These are phyloP conservation scores for Kuschelorhynchus macadamiae DNA, from an alignment of 2,888 invertebrate genomes.

Conservation along the genomic window DNA sequence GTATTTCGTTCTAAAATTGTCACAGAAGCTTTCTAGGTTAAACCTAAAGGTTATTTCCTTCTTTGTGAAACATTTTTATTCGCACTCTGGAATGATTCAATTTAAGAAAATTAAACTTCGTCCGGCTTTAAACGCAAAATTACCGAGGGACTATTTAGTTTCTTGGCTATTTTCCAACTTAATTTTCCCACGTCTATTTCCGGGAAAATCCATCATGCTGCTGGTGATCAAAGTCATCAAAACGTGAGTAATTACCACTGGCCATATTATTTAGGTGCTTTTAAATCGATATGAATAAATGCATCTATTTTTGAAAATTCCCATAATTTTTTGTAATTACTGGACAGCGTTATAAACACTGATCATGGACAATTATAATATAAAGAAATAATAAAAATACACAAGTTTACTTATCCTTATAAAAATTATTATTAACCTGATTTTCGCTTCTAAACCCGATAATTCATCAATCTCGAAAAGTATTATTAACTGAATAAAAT, in stretches of 20 bases:
- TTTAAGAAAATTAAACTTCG: slow-evolving; percentile 49
- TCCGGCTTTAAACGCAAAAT: slow-evolving; percentile 46
- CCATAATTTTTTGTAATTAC: too few relatives aligned
- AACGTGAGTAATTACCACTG: slow-evolving; percentile 42
- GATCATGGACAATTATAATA: too few relatives aligned
- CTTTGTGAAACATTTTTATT: slow-evolving; percentile 40
- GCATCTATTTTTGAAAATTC: too few relatives aligned
- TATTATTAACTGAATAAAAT: too few relatives aligned
- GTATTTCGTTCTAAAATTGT: too few relatives aligned
- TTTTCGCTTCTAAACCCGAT: too few relatives aligned
- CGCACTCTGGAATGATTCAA: slow-evolving; percentile 46
- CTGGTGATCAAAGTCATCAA: slow-evolving; percentile 48
- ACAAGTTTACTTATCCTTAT: too few relatives aligned
- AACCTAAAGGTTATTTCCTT: slow-evolving; percentile 28
- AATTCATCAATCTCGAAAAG: too few relatives aligned
- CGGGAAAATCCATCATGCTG: slow-evolving; percentile 45
- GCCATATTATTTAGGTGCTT: slow-evolving; percentile 17
- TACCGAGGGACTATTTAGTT: slow-evolving; percentile 49
- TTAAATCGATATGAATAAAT: not conserved
- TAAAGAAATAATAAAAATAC: too few relatives aligned
- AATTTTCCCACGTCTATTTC: slow-evolving; percentile 48
- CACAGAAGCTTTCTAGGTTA: slow-evolving; percentile 23
- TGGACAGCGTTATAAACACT: too few relatives aligned
- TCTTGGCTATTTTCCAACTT: slow-evolving; percentile 51
- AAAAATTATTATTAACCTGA: too few relatives aligned